Evolutionary conservation across 2,797 vertebrate genomes (phyloP).

Genomic region (Babyrousa celebensis): DNA sequence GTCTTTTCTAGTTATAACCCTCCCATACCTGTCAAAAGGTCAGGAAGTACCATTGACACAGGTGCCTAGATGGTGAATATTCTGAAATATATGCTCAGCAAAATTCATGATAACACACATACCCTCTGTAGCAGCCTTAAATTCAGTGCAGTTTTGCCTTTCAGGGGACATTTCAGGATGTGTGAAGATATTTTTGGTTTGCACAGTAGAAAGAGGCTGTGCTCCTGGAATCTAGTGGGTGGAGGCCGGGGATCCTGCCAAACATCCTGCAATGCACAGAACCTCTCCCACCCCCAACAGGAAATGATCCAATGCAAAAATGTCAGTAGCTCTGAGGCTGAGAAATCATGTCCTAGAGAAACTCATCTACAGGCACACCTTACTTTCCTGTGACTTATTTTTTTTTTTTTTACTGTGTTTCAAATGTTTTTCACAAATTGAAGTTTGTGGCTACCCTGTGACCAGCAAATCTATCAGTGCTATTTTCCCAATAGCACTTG

Average conservation of each 20-base stretch:
- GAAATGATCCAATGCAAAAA: not conserved
- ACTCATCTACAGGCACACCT: not conserved
- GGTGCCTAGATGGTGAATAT: not conserved
- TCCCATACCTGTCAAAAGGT: not conserved
- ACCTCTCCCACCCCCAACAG: not conserved
- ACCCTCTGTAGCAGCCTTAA: not conserved
- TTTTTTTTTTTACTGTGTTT: too few species aligned
- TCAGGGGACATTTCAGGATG: too few species aligned
- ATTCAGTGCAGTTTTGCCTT: not conserved
- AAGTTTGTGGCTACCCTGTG: too few species aligned
- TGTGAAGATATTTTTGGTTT: not conserved
- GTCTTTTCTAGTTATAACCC: not conserved
- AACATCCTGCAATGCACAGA: not conserved
- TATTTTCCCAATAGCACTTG: too few species aligned
- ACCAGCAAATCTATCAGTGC: too few species aligned
- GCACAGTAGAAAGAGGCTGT: fast-evolving
- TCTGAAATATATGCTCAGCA: not conserved
- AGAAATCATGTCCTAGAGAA: not conserved
- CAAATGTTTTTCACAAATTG: too few species aligned
- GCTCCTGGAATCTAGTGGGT: not conserved
- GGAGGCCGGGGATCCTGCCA: not conserved
- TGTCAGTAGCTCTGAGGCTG: not conserved
- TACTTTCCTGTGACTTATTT: too few species aligned
- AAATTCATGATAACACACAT: not conserved
- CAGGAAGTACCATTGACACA: not conserved